phyloP scores from a whole-genome alignment of 37 sponge, comb jelly and placozoan species.

The Tethya wilhelma region DNA sequence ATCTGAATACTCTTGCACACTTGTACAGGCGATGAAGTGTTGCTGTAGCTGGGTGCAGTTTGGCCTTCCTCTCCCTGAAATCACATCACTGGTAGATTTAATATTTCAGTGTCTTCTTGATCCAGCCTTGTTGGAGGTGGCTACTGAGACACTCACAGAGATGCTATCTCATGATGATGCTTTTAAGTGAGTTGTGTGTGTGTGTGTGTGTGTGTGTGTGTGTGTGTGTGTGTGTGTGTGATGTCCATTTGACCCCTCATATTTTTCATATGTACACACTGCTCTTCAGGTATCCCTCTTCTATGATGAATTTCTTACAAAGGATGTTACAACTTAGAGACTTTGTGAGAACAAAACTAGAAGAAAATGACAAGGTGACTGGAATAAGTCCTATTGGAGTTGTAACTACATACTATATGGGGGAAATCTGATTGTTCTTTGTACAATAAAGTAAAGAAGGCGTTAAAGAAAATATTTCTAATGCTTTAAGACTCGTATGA shows the following conservation, averaged over 20 bases:
- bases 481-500: background rate
- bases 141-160: constrained; percentile 53
- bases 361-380: constrained; percentile 44
- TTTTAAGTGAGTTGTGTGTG: constrained; percentile 59
- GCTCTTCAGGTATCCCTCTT: constrained; percentile 41
- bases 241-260: background rate
- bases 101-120: constrained; percentile 58
- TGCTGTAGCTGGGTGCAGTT: constrained; percentile 69
- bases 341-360: constrained; percentile 37
- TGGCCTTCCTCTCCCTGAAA: constrained; percentile 52
- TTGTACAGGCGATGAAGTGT: constrained; percentile 67
- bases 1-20: background rate
- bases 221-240: background rate
- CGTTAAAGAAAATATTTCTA: too few species aligned
- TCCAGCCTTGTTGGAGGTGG: constrained; percentile 27
- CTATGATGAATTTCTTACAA: constrained; percentile 29
- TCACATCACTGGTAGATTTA: constrained; percentile 8
- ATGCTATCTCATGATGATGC: constrained; percentile 57
- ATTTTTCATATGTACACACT: background rate
- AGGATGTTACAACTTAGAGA: constrained; percentile 9
- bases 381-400: too few species aligned
- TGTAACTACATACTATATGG: too few species aligned
- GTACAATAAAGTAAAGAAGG: too few species aligned
- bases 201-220: background rate
- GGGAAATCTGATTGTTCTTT: too few species aligned